Evolutionary conservation across 2,888 invertebrate species (phyloP).

Genomic region (Diplolepis rosae): DNA sequence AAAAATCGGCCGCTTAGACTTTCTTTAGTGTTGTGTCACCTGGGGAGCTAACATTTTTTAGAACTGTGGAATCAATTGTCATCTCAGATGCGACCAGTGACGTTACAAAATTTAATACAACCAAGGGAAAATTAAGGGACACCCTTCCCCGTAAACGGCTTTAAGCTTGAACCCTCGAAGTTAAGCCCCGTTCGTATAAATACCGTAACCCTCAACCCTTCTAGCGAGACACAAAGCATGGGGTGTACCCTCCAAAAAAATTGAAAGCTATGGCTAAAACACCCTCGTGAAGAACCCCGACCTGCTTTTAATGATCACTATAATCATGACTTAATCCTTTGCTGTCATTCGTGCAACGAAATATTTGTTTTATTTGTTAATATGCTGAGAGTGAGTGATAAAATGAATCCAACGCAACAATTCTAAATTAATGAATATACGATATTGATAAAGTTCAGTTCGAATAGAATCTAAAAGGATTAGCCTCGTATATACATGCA

Average conservation of each 20-base stretch:
- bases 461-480: no score
- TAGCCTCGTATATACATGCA: no score
- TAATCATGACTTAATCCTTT: constrained; percentile 30
- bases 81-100: no score
- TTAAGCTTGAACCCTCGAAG: neutral
- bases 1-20: no score
- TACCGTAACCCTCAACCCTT: constrained; percentile 27
- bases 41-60: no score
- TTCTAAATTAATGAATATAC: neutral
- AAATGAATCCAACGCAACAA: neutral
- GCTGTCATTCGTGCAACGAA: constrained; percentile 32
- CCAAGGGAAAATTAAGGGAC: no score
- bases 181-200: neutral
- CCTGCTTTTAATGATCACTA: constrained; percentile 20
- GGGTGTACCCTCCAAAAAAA: constrained; percentile 8
- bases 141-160: constrained; percentile 21
- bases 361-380: neutral
- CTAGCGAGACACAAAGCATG: constrained; percentile 16
- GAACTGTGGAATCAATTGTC: no score
- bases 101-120: no score
- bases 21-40: no score
- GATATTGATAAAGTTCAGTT: no score
- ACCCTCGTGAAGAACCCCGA: constrained; percentile 8
- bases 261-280: constrained; percentile 28
- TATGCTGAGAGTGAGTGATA: constrained; percentile 17